phyloP scores from a whole-genome alignment of 2,888 invertebrate genomes.

The Adela reaumurella region DNA sequence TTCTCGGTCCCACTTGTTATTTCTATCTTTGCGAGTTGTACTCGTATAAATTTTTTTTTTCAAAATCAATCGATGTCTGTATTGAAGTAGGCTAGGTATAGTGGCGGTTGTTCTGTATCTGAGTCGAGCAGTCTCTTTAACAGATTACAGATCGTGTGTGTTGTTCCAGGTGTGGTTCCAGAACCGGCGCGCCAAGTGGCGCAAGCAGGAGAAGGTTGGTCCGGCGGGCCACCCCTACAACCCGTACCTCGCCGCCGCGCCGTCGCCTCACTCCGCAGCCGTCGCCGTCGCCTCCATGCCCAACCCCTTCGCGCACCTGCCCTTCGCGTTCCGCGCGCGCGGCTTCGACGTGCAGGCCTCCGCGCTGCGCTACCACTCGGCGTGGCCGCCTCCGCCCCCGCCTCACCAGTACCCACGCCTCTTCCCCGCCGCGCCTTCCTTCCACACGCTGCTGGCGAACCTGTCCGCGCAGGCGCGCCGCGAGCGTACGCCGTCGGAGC shows the following conservation, averaged over 20 bases:
- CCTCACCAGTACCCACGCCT: slow-evolving; percentile 34
- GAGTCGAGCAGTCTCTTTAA: too few relatives aligned
- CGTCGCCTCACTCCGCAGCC: slow-evolving; percentile 60
- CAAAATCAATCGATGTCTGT: too few relatives aligned
- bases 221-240: slow-evolving; percentile 89
- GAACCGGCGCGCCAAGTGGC: slow-evolving; percentile 89
- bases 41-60: too few relatives aligned
- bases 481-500: slow-evolving; percentile 37
- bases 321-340: slow-evolving; percentile 66
- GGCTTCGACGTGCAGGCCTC: slow-evolving; percentile 62
- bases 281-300: slow-evolving; percentile 66
- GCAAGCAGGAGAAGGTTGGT: slow-evolving; percentile 90
- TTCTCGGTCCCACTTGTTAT: too few relatives aligned
- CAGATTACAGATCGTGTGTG: too few relatives aligned
- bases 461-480: slow-evolving; percentile 61
- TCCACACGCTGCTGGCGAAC: slow-evolving; percentile 82
- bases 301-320: slow-evolving; percentile 73
- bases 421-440: slow-evolving; percentile 59
- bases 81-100: slow-evolving; percentile 83
- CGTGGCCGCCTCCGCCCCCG: not conserved
- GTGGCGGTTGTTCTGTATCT: slow-evolving; percentile 18
- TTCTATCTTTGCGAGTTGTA: too few relatives aligned
- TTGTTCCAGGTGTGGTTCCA: slow-evolving; percentile 86
- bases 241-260: slow-evolving; percentile 69
- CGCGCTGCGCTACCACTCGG: not conserved